phyloP scores from a whole-genome alignment of 2,113 vertebrate genomes.

The Myotis lucifugus region DNA sequence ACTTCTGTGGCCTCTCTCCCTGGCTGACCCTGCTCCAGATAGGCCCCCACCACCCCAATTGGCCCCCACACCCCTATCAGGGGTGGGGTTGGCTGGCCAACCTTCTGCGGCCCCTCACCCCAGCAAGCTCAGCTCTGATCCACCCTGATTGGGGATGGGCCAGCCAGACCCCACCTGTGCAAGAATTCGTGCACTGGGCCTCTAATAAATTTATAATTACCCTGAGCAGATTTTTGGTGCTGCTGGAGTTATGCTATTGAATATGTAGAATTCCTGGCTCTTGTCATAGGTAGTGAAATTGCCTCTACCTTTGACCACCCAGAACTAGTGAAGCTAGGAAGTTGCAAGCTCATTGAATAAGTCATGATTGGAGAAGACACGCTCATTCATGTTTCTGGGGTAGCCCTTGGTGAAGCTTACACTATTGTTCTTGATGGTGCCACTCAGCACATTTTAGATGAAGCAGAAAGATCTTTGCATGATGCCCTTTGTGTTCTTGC shows the following conservation, averaged over 20 bases:
- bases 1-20: too few species aligned
- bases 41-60: too few species aligned
- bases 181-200: too few species aligned
- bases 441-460: constrained; percentile 97
- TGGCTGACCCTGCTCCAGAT: too few species aligned
- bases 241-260: constrained; percentile 98
- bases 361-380: constrained; percentile 98
- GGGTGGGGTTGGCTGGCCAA: too few species aligned
- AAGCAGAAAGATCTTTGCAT: constrained; percentile 96
- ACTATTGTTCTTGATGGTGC: constrained; percentile 95
- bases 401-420: constrained; percentile 97
- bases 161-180: too few species aligned
- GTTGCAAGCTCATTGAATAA: constrained; percentile 97
- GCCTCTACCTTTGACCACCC: constrained; percentile 98
- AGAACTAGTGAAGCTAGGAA: constrained; percentile 95
- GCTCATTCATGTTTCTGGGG: constrained; percentile 97
- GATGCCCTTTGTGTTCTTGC: constrained; percentile 96
- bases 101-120: too few species aligned
- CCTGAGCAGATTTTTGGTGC: constrained; percentile 96
- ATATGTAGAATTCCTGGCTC: constrained; percentile 95
- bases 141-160: too few species aligned
- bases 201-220: constrained; percentile 93
- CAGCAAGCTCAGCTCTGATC: too few species aligned
- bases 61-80: too few species aligned
- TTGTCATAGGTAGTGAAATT: constrained; percentile 98